These are phyloP conservation scores for Antheraea pernyi DNA, from an alignment of 1,140 invertebrate genomes.

Conservation along the genomic window DNA sequence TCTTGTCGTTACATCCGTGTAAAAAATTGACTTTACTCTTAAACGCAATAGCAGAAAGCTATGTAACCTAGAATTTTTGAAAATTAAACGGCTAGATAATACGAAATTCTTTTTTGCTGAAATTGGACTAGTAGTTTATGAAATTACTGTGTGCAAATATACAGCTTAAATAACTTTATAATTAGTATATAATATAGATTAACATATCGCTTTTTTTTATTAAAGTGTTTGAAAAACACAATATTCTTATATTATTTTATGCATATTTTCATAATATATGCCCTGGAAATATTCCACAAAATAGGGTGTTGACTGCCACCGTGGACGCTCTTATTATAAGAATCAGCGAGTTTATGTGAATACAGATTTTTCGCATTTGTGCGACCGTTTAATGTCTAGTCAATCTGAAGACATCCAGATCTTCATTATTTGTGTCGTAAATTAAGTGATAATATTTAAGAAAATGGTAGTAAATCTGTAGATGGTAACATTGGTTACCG, in stretches of 20 bases:
- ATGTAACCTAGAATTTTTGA: too few relatives aligned
- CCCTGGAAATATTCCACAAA: neutral
- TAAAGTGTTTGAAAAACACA: conserved; percentile 3
- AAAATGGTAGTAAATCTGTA: neutral
- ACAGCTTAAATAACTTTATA: too few relatives aligned
- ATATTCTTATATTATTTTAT: neutral
- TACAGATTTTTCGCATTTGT: neutral
- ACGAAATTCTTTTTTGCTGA: too few relatives aligned
- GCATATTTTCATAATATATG: neutral
- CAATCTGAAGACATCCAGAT: neutral
- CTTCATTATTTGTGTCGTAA: neutral
- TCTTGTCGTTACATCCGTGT: too few relatives aligned
- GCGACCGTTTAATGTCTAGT: neutral
- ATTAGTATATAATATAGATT: neutral
- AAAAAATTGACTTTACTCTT: too few relatives aligned
- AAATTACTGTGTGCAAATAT: too few relatives aligned
- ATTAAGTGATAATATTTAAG: neutral
- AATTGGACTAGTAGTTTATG: too few relatives aligned
- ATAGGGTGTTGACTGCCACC: neutral
- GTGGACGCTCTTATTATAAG: neutral
- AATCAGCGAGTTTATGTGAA: neutral
- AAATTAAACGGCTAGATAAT: too few relatives aligned
- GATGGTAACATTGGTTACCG: neutral
- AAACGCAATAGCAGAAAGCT: too few relatives aligned
- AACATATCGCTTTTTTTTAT: neutral